Evolutionary conservation across 1,140 invertebrate genomes (phyloP).

Genomic region (Aphelinus certus): DNA sequence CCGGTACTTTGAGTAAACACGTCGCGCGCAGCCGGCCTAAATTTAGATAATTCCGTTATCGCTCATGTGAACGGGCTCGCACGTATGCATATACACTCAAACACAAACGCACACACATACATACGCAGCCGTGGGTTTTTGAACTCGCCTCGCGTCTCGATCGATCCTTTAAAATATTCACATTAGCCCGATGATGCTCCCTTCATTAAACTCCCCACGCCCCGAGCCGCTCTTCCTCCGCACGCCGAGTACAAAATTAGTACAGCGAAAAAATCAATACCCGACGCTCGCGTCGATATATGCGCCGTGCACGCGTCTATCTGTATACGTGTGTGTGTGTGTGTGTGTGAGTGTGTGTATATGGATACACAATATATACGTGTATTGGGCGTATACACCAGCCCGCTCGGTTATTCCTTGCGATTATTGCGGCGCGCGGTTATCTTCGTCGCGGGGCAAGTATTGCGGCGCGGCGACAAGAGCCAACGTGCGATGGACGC

Average conservation of each 20-base stretch:
- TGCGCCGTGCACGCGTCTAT: too few species aligned
- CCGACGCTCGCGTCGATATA: background rate
- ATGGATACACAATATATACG: background rate
- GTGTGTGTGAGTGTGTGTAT: background rate
- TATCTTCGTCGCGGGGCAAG: too few species aligned
- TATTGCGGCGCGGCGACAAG: too few species aligned
- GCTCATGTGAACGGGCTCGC: too few species aligned
- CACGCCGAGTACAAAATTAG: conserved; percentile 16
- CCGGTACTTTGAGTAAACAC: too few species aligned
- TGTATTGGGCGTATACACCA: background rate
- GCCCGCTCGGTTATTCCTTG: conserved; percentile 1
- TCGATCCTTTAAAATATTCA: conserved; percentile 22
- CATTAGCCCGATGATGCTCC: background rate
- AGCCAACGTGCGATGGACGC: too few species aligned
- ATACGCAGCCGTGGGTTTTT: conserved; percentile 8
- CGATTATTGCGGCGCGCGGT: background rate
- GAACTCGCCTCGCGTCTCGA: background rate
- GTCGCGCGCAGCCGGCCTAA: too few species aligned
- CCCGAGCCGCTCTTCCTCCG: too few species aligned
- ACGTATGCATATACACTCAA: too few species aligned
- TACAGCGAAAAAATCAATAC: conserved; percentile 11
- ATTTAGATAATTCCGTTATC: too few species aligned
- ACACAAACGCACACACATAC: background rate
- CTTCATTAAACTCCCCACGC: background rate
- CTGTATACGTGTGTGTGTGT: background rate